These are phyloP conservation scores for Neostethus bicornis DNA, from an alignment of 2,797 vertebrate species.

Conservation along the genomic window DNA sequence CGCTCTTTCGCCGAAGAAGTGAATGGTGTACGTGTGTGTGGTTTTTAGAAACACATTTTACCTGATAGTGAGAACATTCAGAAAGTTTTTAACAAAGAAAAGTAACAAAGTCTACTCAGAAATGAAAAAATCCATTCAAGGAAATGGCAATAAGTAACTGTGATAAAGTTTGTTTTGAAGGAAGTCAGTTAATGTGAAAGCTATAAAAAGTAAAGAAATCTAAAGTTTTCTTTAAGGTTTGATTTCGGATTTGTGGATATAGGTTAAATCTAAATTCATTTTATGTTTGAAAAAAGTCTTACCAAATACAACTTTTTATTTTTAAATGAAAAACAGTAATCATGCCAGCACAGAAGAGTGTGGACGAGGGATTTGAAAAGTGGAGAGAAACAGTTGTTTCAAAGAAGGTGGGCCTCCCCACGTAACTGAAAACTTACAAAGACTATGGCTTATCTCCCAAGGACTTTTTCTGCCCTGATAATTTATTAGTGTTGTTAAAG, in stretches of 20 bases:
- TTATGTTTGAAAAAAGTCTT: too few relatives aligned
- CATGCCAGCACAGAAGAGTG: too few relatives aligned
- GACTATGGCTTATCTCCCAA: background rate
- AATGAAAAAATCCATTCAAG: constrained; percentile 7
- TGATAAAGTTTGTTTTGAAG: constrained; percentile 10
- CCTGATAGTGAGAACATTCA: background rate
- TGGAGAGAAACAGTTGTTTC: too few relatives aligned
- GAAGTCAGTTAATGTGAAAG: constrained; percentile 5
- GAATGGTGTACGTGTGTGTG: too few relatives aligned
- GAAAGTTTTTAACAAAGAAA: background rate
- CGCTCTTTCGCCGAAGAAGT: too few relatives aligned
- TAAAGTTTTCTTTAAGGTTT: constrained; percentile 20
- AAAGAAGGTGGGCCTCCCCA: background rate
- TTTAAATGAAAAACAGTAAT: too few relatives aligned
- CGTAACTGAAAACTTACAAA: background rate
- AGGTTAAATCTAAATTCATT: too few relatives aligned
- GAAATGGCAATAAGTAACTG: background rate
- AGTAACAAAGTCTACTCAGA: constrained; percentile 9
- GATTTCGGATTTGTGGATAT: constrained; percentile 17
- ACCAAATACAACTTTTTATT: too few relatives aligned
- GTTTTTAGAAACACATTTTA: too few relatives aligned
- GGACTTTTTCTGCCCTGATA: background rate
- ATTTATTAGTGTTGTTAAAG: background rate
- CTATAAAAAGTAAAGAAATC: constrained; percentile 28
- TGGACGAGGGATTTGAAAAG: too few relatives aligned